Evolutionary conservation across 2,888 invertebrate genomes (phyloP).

Genomic region (Macrosoma leucophasiata): DNA sequence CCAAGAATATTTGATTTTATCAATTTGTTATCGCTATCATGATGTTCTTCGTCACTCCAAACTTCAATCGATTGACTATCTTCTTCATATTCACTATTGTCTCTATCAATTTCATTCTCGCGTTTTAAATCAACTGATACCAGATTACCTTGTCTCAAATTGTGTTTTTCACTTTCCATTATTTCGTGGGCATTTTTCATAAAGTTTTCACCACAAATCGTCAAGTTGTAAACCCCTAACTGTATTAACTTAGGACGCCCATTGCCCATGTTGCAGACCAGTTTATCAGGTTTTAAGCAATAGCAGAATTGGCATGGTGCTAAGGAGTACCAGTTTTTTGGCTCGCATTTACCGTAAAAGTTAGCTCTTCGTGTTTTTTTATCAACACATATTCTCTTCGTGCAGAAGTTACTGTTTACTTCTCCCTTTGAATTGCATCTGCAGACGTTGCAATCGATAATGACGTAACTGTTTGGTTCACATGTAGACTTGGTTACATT

Average conservation of each 20-base stretch:
- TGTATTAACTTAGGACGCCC: constrained; percentile 27
- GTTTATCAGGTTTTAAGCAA: constrained; percentile 43
- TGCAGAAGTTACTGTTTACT: constrained; percentile 41
- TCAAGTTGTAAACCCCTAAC: constrained; percentile 41
- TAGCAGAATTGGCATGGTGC: constrained; percentile 54
- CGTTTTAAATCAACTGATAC: constrained; percentile 15
- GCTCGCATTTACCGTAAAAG: constrained; percentile 37
- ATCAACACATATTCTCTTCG: constrained; percentile 39
- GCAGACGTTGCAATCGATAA: constrained; percentile 50
- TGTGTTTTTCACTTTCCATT: constrained; percentile 15
- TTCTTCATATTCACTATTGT: constrained; percentile 1
- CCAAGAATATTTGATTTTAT: constrained; percentile 32
- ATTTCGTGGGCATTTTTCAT: constrained; percentile 18
- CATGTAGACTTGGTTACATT: constrained; percentile 32
- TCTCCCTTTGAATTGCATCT: constrained; percentile 39
- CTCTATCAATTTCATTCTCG: constrained; percentile 10
- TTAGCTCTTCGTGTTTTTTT: constrained; percentile 19
- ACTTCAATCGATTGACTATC: constrained; percentile 1
- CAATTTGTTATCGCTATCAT: constrained; percentile 12
- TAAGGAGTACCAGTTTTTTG: constrained; percentile 49
- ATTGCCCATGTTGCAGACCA: constrained; percentile 44
- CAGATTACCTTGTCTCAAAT: constrained; percentile 9
- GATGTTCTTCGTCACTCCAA: constrained; percentile 1
- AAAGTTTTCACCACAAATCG: constrained; percentile 36
- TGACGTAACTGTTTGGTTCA: constrained; percentile 37